A percentile compares a stretch with the other conserved stretches of the same genome.
Evolutionary conservation across 1,140 invertebrate genomes (phyloP).

Genomic region (Stegodyphus mimosarum): DNA sequence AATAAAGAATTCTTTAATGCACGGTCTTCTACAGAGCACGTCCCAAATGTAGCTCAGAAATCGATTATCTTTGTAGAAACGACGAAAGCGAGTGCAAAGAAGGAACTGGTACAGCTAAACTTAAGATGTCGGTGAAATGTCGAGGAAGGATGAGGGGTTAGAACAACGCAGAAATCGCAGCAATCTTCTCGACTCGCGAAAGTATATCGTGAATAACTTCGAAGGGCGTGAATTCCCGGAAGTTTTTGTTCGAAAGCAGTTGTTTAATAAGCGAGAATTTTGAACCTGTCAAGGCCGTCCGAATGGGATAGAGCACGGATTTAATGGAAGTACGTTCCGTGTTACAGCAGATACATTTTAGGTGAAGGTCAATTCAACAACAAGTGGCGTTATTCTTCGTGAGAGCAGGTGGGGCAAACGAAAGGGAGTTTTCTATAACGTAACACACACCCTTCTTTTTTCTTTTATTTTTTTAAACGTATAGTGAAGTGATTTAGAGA

Average conservation of each 20-base stretch:
- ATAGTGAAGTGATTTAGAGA: too few relatives aligned
- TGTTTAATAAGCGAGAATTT: not conserved
- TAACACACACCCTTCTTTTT: not conserved
- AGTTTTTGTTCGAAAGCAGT: not conserved
- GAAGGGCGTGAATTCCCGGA: conserved; percentile 41
- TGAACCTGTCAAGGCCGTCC: conserved; percentile 18
- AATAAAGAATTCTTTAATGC: too few relatives aligned
- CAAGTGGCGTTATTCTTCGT: conserved; percentile 11
- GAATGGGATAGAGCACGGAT: conserved; percentile 5
- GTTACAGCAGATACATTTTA: conserved; percentile 8
- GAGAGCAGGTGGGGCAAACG: conserved; percentile 28
- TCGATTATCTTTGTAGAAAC: not conserved
- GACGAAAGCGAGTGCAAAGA: conserved; percentile 16
- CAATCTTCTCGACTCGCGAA: not conserved
- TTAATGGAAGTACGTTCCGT: not conserved
- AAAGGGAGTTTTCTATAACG: conserved; percentile 25
- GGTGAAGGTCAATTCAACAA: conserved; percentile 33
- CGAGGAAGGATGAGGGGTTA: not conserved
- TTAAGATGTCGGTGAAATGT: too few relatives aligned
- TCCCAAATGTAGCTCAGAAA: not conserved
- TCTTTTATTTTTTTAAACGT: too few relatives aligned
- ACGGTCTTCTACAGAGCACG: not conserved
- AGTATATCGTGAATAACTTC: not conserved
- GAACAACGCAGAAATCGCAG: not conserved
- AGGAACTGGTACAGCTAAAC: conserved; percentile 6